Conservation (phyloP, 2,113 vertebrate genomes). For the Gavialis gangeticus region DNA sequence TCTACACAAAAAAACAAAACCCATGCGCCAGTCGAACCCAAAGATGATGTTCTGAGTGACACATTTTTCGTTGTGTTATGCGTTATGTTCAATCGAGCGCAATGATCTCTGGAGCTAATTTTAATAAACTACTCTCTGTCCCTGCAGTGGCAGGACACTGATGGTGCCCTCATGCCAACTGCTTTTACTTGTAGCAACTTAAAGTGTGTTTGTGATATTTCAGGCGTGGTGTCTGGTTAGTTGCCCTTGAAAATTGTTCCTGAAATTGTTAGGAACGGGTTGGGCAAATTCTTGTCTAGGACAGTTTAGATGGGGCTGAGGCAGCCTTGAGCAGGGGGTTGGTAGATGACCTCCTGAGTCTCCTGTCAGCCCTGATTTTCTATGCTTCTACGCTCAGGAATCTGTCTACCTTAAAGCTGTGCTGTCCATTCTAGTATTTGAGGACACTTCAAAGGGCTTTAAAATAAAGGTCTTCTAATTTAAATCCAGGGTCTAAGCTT, state of each 20-base stretch:
- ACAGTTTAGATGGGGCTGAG: too few species aligned
- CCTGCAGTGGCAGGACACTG: too few species aligned
- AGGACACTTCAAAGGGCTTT: not conserved
- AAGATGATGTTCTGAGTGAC: not conserved
- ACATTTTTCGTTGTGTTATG: not conserved
- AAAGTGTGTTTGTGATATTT: too few species aligned
- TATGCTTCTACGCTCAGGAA: too few species aligned
- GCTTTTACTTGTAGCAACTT: too few species aligned
- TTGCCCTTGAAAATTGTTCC: too few species aligned
- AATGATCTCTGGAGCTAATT: not conserved
- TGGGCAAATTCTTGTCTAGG: too few species aligned
- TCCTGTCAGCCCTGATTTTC: too few species aligned
- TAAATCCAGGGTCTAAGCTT: not conserved
- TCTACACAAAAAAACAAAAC: slow-evolving; percentile 9
- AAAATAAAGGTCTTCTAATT: not conserved
- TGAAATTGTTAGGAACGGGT: too few species aligned
- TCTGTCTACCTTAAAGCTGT: not conserved
- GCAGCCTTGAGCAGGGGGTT: not conserved
- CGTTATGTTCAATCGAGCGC: not conserved
- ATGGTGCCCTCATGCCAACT: too few species aligned
- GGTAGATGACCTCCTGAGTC: not conserved
- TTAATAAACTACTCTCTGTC: not conserved
- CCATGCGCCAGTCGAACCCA: not conserved
- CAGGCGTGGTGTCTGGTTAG: too few species aligned
- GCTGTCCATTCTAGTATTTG: not conserved